Evolutionary conservation across 2,797 vertebrate genomes (phyloP).

Genomic region (Tenualosa thibaudeaui): DNA sequence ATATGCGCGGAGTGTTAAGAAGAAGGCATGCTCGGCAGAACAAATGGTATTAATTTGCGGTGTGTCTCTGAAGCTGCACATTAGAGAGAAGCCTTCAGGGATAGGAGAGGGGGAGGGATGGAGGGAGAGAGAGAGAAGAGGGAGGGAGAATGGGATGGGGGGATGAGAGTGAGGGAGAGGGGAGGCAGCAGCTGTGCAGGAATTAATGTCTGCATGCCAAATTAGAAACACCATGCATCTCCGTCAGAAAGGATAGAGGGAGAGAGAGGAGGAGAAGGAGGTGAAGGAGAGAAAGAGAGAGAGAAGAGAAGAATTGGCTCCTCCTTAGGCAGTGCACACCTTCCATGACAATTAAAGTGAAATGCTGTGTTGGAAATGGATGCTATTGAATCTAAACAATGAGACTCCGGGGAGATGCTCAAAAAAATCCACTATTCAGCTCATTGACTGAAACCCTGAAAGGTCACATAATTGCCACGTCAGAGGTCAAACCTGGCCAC

Average conservation of each 20-base stretch:
- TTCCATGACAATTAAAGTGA: conserved; percentile 24
- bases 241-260: conserved; percentile 72
- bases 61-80: conserved; percentile 85
- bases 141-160: conserved; percentile 59
- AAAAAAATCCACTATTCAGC: background rate
- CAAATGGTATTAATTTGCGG: conserved; percentile 94
- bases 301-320: conserved; percentile 40
- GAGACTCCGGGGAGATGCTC: background rate
- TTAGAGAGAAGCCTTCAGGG: conserved; percentile 86
- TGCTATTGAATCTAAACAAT: conserved; percentile 17
- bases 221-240: conserved; percentile 88
- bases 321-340: conserved; percentile 31
- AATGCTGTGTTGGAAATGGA: conserved; percentile 12
- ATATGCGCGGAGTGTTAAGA: conserved; percentile 71
- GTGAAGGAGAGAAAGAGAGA: conserved; percentile 46
- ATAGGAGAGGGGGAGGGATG: conserved; percentile 59
- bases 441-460: conserved; percentile 13
- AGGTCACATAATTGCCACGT: conserved; percentile 22
- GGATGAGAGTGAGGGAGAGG: conserved; percentile 56
- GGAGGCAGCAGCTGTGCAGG: conserved; percentile 87
- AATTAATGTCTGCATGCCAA: conserved; percentile 89
- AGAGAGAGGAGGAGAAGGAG: conserved; percentile 53
- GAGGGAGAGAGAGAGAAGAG: conserved; percentile 57
- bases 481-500: conserved; percentile 8
- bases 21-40: conserved; percentile 88